Base-by-base conservation (phyloP, 2,888 invertebrate species). In the Chloroclystis v-ata region DNA sequence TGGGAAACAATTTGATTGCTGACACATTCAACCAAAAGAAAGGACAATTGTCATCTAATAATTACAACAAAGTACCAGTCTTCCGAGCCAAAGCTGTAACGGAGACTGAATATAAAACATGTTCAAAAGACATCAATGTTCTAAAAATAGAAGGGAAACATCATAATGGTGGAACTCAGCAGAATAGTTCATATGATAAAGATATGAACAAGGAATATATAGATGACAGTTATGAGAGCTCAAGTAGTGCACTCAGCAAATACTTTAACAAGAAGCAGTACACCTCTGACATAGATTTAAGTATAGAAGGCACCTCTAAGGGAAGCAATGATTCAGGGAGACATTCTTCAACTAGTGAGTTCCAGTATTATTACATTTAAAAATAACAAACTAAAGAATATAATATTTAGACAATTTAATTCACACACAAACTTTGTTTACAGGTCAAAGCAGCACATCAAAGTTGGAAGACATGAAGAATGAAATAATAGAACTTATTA, bases 301-400 rank as follows among this genome's bases (percentile, higher is more conserved):
- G 39, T 25, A 9, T 13, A 9, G 44, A 45, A 12, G 13, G 57
- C 3, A 59, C 60, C 1, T 46, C 55, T 1, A 64, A 61, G 28
- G 70, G 59, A 11, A 68, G 68, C 38, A 54, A 56, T n/a, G 75
- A 75, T 45, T 80, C 82, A 0, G 72, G 72, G 8, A 59, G 65
- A 37, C 72, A 66, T 16, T 75, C 80, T 11, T 64, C 61, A 3
- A 75, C 76, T 11, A 80, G 83, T 84, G 51, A 74, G 78, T 69
- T 42, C 5, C 20, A 4, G 20, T 2, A 20, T 20, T 20, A 20
- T 20, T 20, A 20, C 20, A 20, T 20, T 20, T 20, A 20, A 2
- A 2, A 2, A 20, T 20, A 4, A 20, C 3, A 5, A 20, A 4
- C 20, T 20, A 20, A 20, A 20, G 5, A 4, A 20, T 20, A 5